Base-by-base conservation (phyloP, 2,888 invertebrate genomes). In the Pantelozetes paolii region DNA sequence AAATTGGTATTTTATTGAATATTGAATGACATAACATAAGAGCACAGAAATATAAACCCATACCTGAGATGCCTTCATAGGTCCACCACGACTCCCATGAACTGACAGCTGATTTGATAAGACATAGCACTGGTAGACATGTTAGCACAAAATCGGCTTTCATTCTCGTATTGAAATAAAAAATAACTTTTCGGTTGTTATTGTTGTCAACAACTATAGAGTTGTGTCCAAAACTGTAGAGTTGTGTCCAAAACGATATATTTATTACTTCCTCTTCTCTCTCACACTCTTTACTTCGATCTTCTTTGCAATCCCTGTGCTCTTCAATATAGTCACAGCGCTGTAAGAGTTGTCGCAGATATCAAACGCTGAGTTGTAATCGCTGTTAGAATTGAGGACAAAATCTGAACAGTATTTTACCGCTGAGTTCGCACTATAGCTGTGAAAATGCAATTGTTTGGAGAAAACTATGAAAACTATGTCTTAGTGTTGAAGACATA, bases 91-190 rank as follows among this genome's bases (percentile, higher is more conserved):
- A 71, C 28, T 74, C 74, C 74, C 74, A 82, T 40, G 81, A 81
- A 77, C 81, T 81, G 13, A 79, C 81, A 71, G 81, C 79, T 71
- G 64, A 64, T 64, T 64, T 64, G 64, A 64, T 64, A n/a, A 64
- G 64, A 64, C 36, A 67, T 67, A 42, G 67, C 67, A 67, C 40
- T 40, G 40, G 42, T 20, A 67, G 1, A 42, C 67, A 67, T 40
- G 32, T 67, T 18, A n/a, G 23, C 36, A 67, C 40, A 40, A 67
- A 42, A 67, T 67, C 67, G 42, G 67, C 67, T 40, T 67, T 67
- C 42, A 67, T 67, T 67, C 67, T 40, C 2, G 40, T 67, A 67
- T 36, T n/a, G 36, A 64, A 36, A 64, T 36, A n/a, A 64, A 64
- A 64, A 64, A 64, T 36, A 36, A 36, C 32, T 18, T 64, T 64